Evolutionary conservation across 2,888 invertebrate genomes (phyloP).

Genomic region (Tetrapedia diversipes): DNA sequence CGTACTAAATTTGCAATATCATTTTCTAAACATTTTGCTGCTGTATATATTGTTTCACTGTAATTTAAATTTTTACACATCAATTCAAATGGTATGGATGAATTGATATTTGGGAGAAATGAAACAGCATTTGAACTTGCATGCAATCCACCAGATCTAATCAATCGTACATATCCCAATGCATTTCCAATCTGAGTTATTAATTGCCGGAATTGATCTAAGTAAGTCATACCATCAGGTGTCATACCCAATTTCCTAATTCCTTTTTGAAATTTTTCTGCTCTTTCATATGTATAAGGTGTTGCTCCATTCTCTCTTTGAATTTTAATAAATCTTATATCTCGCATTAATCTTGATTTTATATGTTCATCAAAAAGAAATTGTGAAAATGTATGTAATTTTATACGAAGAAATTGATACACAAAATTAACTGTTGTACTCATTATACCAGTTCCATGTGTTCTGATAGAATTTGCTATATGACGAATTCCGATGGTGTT

Average conservation of each 20-base stretch:
- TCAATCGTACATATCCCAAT: slow-evolving; percentile 97
- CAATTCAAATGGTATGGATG: slow-evolving; percentile 86
- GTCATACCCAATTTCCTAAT: slow-evolving; percentile 94
- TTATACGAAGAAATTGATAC: slow-evolving; percentile 96
- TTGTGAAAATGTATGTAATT: slow-evolving; percentile 97
- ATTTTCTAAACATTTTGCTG: slow-evolving; percentile 89
- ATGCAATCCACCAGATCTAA: slow-evolving; percentile 96
- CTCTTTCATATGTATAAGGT: slow-evolving; percentile 93
- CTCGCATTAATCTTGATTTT: slow-evolving; percentile 95
- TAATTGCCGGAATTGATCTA: slow-evolving; percentile 96
- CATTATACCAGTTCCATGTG: slow-evolving; percentile 98
- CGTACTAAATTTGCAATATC: slow-evolving; percentile 91
- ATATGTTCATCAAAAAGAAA: slow-evolving; percentile 99
- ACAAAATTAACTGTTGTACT: slow-evolving; percentile 97
- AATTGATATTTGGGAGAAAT: slow-evolving; percentile 92
- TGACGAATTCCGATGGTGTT: slow-evolving; percentile 98
- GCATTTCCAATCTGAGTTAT: slow-evolving; percentile 98
- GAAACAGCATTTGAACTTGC: slow-evolving; percentile 95
- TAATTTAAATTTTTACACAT: slow-evolving; percentile 86
- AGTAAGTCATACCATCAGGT: slow-evolving; percentile 92
- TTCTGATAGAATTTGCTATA: slow-evolving; percentile 97
- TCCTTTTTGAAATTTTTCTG: slow-evolving; percentile 96
- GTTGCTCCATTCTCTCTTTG: slow-evolving; percentile 88
- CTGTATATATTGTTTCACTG: slow-evolving; percentile 85
- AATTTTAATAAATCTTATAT: slow-evolving; percentile 88